Conservation (phyloP, 2,113 vertebrate species). For the Charina bottae region DNA sequence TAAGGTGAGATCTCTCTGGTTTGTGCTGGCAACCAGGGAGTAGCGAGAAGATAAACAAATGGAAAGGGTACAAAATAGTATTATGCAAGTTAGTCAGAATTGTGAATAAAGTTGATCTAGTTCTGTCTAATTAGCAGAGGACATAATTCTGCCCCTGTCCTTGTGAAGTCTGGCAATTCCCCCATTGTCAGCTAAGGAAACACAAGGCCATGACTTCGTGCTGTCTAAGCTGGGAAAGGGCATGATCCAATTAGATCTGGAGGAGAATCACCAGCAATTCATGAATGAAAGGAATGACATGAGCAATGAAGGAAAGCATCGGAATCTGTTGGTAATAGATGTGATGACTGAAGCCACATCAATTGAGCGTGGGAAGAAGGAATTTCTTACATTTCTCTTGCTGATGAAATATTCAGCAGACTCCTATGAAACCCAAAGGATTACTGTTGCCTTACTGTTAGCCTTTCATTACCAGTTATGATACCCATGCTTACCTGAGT, state of each 20-base stretch:
- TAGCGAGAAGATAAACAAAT: neutral
- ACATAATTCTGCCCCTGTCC: neutral
- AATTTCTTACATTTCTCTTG: neutral
- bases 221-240: neutral
- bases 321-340: neutral
- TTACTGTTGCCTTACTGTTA: neutral
- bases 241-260: neutral
- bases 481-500: conserved; percentile 79
- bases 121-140: neutral
- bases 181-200: neutral
- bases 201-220: fast-evolving
- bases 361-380: neutral
- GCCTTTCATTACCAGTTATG: fast-evolving
- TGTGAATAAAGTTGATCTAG: neutral
- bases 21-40: neutral
- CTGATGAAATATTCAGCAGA: neutral
- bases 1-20: too few relatives aligned
- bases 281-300: neutral
- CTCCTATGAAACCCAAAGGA: neutral
- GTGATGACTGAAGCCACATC: neutral
- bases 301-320: neutral
- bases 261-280: neutral
- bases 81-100: too few relatives aligned
- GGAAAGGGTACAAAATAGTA: neutral
- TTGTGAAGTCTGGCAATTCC: too few relatives aligned